These are phyloP conservation scores for Alviniconcha marisindica DNA, from an alignment of 1,140 invertebrate species.

Conservation along the genomic window DNA sequence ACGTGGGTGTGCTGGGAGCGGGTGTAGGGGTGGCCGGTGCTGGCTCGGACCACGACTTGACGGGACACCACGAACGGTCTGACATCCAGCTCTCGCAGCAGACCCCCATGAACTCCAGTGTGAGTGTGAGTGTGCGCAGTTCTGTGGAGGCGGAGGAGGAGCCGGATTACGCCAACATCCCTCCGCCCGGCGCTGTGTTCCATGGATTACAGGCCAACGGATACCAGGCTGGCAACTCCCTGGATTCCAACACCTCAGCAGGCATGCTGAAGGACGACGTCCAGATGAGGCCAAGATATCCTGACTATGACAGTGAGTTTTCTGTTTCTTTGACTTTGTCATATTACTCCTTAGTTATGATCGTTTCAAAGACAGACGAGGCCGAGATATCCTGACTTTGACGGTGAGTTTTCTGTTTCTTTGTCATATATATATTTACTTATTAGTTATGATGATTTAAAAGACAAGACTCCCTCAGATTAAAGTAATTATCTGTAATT, in stretches of 20 bases:
- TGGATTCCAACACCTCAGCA: conserved; percentile 19
- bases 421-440: too few species aligned
- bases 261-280: conserved; percentile 43
- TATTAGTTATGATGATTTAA: too few species aligned
- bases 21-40: not conserved
- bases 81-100: conserved; percentile 59
- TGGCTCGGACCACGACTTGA: conserved; percentile 13
- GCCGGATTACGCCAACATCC: conserved; percentile 73
- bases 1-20: conserved; percentile 36
- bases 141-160: conserved; percentile 55
- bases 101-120: conserved; percentile 6
- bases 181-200: conserved; percentile 38
- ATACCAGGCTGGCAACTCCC: conserved; percentile 19
- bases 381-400: conserved; percentile 48
- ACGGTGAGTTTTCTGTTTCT: conserved; percentile 39
- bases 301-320: conserved; percentile 52
- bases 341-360: too few species aligned
- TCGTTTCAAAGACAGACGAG: too few species aligned
- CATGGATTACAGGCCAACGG: conserved; percentile 14
- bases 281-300: conserved; percentile 43
- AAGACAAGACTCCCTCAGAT: too few species aligned
- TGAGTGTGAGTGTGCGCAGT: not conserved
- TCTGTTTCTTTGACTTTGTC: not conserved
- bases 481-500: too few species aligned
- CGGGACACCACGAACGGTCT: conserved; percentile 49